A percentile compares a stretch with the other conserved stretches of the same genome.
phyloP scores from a whole-genome alignment of 1,140 invertebrate species.

The Zaprionus ornatus region DNA sequence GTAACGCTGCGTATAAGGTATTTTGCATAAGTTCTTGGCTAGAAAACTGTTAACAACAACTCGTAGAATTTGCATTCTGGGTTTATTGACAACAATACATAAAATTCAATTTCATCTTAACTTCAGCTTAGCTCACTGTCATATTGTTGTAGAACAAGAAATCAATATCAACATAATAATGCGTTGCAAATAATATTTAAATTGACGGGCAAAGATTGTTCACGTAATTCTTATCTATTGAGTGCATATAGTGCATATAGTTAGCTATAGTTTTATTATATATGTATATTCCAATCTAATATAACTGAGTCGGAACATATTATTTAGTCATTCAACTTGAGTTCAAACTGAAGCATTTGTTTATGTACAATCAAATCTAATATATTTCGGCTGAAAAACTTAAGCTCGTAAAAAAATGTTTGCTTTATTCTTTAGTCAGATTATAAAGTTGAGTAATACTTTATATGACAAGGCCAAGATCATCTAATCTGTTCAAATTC shows the following conservation, averaged over 20 bases:
- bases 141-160: neutral
- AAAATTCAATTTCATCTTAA: slow-evolving; percentile 2
- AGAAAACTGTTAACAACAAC: neutral
- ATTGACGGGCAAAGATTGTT: no score
- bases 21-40: slow-evolving; percentile 29
- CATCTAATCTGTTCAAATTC: no score
- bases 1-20: slow-evolving; percentile 21
- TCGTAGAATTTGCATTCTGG: slow-evolving; percentile 7
- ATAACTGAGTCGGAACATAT: no score
- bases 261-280: no score
- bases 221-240: no score
- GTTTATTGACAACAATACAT: slow-evolving; percentile 14
- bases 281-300: no score
- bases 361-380: neutral
- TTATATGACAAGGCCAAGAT: no score
- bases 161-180: neutral
- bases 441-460: no score
- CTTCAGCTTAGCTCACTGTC: neutral
- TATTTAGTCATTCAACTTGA: no score
- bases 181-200: neutral
- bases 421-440: no score
- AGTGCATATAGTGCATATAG: no score
- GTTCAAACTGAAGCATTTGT: neutral
- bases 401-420: neutral
- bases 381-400: neutral